A percentile compares a stretch with the other conserved stretches of the same genome.
These are phyloP conservation scores for Nymphalis io DNA, from an alignment of 1,140 invertebrate genomes.

Conservation along the genomic window DNA sequence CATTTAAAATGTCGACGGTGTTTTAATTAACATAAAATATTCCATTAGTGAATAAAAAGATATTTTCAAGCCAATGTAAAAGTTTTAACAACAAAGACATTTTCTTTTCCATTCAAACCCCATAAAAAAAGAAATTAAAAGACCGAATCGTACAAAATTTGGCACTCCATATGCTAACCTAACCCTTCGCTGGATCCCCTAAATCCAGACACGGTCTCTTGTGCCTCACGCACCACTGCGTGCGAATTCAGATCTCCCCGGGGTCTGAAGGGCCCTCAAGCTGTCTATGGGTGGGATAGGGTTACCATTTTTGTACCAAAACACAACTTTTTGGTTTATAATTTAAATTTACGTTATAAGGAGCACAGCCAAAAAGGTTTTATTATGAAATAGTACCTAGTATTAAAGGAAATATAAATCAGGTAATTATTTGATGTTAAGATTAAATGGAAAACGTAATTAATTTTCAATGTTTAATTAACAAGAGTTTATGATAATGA, in stretches of 20 bases:
- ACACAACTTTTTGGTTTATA: background rate
- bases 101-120: background rate
- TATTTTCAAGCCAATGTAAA: background rate
- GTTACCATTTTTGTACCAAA: slow-evolving; percentile 21
- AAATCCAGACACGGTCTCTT: slow-evolving; percentile 31
- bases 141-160: slow-evolving; percentile 26
- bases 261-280: slow-evolving; percentile 36
- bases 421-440: no score
- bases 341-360: background rate
- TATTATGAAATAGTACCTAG: no score
- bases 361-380: no score
- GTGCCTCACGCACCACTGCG: slow-evolving; percentile 34
- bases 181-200: slow-evolving; percentile 29
- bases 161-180: slow-evolving; percentile 34
- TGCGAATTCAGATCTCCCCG: slow-evolving; percentile 30
- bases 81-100: background rate
- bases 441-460: no score
- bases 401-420: no score
- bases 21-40: no score
- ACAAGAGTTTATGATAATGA: no score
- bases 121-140: slow-evolving; percentile 20
- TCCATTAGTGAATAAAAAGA: background rate
- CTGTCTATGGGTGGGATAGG: slow-evolving; percentile 37
- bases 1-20: no score
- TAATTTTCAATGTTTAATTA: no score